Evolutionary conservation across 2,113 vertebrate species (phyloP).

Genomic region (Mustela lutreola): DNA sequence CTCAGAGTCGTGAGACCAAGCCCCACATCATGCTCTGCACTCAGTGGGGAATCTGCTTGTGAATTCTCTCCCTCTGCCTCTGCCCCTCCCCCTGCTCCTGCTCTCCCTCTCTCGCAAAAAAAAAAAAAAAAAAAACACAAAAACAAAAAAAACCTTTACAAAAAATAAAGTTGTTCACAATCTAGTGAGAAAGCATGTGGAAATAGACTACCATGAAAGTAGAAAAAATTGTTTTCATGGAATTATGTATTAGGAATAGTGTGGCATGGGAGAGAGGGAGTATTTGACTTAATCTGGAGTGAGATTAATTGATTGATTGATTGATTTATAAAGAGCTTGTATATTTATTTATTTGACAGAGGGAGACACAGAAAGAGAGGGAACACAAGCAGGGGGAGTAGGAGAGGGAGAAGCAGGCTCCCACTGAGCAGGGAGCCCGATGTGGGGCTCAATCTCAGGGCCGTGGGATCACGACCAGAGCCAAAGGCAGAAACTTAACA

Average conservation of each 20-base stretch:
- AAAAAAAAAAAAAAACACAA: neutral
- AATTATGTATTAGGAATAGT: neutral
- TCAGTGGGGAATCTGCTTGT: neutral
- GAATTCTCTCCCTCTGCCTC: neutral
- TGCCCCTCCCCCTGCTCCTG: neutral
- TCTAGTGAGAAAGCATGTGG: neutral
- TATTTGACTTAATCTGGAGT: neutral
- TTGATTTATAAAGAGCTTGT: no score
- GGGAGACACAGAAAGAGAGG: no score
- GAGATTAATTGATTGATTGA: neutral
- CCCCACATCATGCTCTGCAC: neutral
- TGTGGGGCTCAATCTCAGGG: no score
- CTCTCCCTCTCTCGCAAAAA: neutral
- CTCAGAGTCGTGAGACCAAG: neutral
- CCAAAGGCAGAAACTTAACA: no score
- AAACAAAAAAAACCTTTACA: neutral
- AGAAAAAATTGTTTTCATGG: neutral
- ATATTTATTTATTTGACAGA: neutral
- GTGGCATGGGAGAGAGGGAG: neutral
- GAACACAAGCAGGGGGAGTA: no score
- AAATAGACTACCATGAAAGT: neutral
- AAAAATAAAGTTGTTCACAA: neutral
- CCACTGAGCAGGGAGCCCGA: no score
- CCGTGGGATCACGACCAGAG: no score
- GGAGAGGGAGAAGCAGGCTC: no score